phyloP scores from a whole-genome alignment of 2,113 vertebrate genomes.

The Ascaphus truei region DNA sequence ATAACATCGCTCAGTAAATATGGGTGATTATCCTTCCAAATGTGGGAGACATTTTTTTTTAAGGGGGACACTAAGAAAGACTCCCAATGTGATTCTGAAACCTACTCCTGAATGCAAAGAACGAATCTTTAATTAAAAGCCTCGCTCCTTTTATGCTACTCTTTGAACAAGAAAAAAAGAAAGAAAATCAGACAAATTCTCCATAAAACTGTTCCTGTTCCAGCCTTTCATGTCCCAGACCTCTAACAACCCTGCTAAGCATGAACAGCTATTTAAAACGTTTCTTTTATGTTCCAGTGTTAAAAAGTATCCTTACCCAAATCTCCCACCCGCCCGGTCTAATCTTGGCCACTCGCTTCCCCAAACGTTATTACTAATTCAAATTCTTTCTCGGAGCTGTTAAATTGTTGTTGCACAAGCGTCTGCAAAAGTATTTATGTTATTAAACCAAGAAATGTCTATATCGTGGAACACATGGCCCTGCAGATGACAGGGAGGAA shows the following conservation, averaged over 20 bases:
- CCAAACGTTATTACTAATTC: slow-evolving; percentile 45
- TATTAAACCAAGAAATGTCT: slow-evolving; percentile 55
- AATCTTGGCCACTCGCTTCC: slow-evolving; percentile 58
- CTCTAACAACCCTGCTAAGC: slow-evolving; percentile 43
- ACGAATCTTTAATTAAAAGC: too few species aligned
- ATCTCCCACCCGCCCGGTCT: slow-evolving; percentile 59
- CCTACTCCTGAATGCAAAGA: too few species aligned
- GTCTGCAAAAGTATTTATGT: slow-evolving; percentile 54
- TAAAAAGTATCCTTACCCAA: slow-evolving; percentile 59
- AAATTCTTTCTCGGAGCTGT: slow-evolving; percentile 43
- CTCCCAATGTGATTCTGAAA: too few species aligned
- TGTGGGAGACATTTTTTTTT: too few species aligned
- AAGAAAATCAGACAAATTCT: neutral
- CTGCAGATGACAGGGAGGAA: slow-evolving; percentile 53
- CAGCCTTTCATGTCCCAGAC: neutral
- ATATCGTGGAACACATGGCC: slow-evolving; percentile 48
- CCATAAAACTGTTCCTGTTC: neutral
- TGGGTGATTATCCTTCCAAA: too few species aligned
- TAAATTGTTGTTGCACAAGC: slow-evolving; percentile 43
- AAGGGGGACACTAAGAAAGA: too few species aligned
- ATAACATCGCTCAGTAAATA: too few species aligned
- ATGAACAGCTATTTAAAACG: slow-evolving; percentile 45
- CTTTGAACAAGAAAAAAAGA: neutral
- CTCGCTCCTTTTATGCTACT: neutral
- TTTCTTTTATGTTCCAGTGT: slow-evolving; percentile 69